These are phyloP conservation scores for Accipiter fasciatus DNA, from an alignment of 2,797 vertebrate genomes.

Conservation along the genomic window DNA sequence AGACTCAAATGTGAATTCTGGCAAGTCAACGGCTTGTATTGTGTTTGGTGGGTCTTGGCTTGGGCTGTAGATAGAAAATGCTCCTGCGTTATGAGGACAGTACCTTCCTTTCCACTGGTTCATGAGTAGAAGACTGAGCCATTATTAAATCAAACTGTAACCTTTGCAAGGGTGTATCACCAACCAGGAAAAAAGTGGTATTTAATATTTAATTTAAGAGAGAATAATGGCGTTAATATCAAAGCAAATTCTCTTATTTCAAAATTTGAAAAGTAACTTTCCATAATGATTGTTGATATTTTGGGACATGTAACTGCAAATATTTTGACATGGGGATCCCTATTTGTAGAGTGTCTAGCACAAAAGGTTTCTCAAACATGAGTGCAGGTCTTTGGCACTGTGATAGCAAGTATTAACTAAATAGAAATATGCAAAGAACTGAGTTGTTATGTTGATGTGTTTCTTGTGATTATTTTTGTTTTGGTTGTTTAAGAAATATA, in stretches of 20 bases:
- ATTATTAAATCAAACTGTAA: not conserved
- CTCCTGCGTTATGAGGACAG: not conserved
- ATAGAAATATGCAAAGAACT: not conserved
- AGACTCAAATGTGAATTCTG: not conserved
- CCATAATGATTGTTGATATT: not conserved
- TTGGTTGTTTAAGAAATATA: not conserved
- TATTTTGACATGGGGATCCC: not conserved
- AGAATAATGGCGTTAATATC: not conserved
- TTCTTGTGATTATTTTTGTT: not conserved
- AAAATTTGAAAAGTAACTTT: not conserved
- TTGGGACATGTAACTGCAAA: not conserved
- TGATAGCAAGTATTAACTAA: not conserved
- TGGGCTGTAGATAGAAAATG: not conserved
- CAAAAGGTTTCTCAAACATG: not conserved
- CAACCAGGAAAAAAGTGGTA: not conserved
- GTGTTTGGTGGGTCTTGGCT: conserved; percentile 9
- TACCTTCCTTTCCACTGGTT: not conserved
- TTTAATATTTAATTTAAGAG: not conserved
- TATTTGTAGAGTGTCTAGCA: not conserved
- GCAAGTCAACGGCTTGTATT: not conserved
- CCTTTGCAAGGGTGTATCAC: not conserved
- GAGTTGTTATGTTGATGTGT: not conserved
- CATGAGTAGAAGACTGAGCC: not conserved
- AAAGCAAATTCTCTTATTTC: not conserved
- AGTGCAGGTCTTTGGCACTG: not conserved